These are phyloP conservation scores for Bilobella aurantiaca DNA, from an alignment of 1,140 invertebrate genomes.

Conservation along the genomic window DNA sequence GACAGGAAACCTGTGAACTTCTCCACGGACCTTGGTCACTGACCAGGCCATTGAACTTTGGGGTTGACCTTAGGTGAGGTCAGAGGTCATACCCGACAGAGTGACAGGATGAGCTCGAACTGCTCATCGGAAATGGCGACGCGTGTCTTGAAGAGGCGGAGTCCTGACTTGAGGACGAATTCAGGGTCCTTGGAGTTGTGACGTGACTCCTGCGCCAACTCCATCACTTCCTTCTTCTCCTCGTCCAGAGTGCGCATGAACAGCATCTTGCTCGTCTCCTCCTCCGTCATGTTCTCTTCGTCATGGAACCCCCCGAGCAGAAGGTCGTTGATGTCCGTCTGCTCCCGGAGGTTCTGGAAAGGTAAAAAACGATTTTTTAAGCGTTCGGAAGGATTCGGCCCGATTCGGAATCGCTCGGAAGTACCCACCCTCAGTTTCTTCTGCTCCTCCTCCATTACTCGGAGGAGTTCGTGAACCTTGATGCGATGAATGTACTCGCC, in stretches of 20 bases:
- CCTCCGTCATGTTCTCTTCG: not conserved
- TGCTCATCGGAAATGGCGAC: conserved; percentile 19
- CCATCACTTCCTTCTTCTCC: not conserved
- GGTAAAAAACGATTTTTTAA: too few relatives aligned
- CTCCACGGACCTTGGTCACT: too few relatives aligned
- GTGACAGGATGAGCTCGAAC: conserved; percentile 25
- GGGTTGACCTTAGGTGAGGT: too few relatives aligned
- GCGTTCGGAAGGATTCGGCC: not conserved
- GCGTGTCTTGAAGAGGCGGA: not conserved
- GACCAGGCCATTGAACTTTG: too few relatives aligned
- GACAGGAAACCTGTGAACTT: too few relatives aligned
- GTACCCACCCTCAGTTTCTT: conserved; percentile 23
- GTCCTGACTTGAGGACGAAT: not conserved
- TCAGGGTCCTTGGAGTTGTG: not conserved
- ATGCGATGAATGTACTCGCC: conserved; percentile 23
- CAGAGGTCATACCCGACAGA: conserved; percentile 28
- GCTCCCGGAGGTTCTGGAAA: conserved; percentile 12
- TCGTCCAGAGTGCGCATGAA: conserved; percentile 2
- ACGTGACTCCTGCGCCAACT: not conserved
- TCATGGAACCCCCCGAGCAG: not conserved
- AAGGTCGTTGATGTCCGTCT: conserved; percentile 9
- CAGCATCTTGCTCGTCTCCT: not conserved
- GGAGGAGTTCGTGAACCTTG: conserved; percentile 31
- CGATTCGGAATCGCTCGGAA: too few relatives aligned
- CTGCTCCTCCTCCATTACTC: conserved; percentile 24